Evolutionary conservation across 2,888 invertebrate species (phyloP), one percentile per base, ranked within the genome.

Genomic region (Ochlodes sylvanus): DNA sequence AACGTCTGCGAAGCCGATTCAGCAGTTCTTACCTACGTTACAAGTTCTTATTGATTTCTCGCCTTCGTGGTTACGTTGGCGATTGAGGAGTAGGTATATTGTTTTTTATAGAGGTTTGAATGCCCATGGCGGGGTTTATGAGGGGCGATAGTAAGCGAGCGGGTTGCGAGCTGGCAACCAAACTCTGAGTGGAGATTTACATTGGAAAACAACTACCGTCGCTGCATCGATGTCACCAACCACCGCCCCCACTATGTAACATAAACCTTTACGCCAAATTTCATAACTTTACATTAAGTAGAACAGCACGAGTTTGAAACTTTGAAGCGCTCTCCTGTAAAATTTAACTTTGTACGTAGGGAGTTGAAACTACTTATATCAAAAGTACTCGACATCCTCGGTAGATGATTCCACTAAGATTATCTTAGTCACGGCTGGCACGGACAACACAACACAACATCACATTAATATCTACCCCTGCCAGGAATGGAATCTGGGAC

Each of bases 1-100:
- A 64, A 66, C 27, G 58, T 58, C 52, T 58, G 27, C 65, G 38
- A 50, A 38, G 65, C 42, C 27, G 52, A 52, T 65, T 58, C 58
- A 21, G 41, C 41, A 21, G 50, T 66, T 66, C 52, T 66, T 66
- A 17, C 52, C 19, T 19, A 14, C 52, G 52, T 21, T 54, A 52
- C 56, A 52, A 50, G 47, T 50, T 57, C 50, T 50, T 65, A 60
- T 66, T 66, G 65, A 66, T 60, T 66, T 66, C 65, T 66, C 65
- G 58, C 52, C 57, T 58, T 50, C 64, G 64, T 50, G 57, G 50
- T 50, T 65, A 34, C 32, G 38, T 57, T 65, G 64, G 64, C 64
- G 57, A 50, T 50, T 50, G 57, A 15, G 44, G 38, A 57, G 41
- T n/a, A n/a, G n/a, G n/a, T 57, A 57, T n/a, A 65, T 41, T 19